Evolutionary conservation across 2,888 invertebrate genomes (phyloP).

Genomic region (Sicus ferrugineus): DNA sequence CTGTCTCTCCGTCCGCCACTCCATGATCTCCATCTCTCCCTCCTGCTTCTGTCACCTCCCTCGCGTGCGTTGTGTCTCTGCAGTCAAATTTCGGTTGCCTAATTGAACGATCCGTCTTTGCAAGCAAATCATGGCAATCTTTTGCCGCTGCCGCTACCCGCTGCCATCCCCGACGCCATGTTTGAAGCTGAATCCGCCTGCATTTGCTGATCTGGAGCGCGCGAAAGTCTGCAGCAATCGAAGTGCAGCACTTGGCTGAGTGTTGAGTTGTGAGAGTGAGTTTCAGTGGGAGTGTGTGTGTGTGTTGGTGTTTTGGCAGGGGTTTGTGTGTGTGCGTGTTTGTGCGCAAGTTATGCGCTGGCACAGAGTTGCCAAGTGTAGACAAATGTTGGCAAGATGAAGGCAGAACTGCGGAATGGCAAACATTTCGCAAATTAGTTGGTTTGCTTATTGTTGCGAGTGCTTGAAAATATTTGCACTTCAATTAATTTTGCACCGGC

Average conservation of each 20-base stretch:
- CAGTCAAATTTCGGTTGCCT: constrained; percentile 57
- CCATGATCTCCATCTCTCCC: not conserved
- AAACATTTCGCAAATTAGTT: constrained; percentile 53
- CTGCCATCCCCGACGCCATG: constrained; percentile 41
- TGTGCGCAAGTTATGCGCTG: not conserved
- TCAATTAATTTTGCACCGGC: constrained; percentile 46
- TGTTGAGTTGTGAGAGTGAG: no score
- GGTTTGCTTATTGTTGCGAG: constrained; percentile 44
- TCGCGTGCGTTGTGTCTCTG: constrained; percentile 27
- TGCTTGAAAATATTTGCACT: constrained; percentile 54
- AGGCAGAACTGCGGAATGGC: constrained; percentile 5
- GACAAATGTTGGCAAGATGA: constrained; percentile 12
- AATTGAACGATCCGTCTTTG: constrained; percentile 57
- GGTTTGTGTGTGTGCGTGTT: not conserved
- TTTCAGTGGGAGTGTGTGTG: not conserved
- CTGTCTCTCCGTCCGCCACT: constrained; percentile 52
- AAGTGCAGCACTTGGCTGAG: not conserved
- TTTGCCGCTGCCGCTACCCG: constrained; percentile 20
- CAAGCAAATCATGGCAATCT: constrained; percentile 37
- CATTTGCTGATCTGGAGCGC: constrained; percentile 54
- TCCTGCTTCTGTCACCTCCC: not conserved
- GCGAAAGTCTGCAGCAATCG: constrained; percentile 33
- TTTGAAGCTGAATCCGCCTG: constrained; percentile 53
- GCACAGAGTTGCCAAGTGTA: constrained; percentile 14
- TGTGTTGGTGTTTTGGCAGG: not conserved